These are phyloP conservation scores for Lordiphosa stackelbergi DNA, from an alignment of 1,140 invertebrate species.

Conservation along the genomic window DNA sequence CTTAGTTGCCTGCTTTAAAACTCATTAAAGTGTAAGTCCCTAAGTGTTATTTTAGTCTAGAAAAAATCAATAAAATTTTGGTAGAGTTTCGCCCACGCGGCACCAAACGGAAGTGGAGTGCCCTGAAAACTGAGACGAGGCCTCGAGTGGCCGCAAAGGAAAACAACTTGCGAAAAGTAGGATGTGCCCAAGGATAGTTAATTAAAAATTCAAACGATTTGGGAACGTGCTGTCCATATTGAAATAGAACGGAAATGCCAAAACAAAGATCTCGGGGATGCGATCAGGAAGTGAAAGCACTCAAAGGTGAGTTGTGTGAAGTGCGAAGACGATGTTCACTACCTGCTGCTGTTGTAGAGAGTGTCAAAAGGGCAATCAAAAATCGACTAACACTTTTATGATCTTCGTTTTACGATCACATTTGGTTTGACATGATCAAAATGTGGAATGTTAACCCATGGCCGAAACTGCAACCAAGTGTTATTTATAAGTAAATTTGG, in stretches of 20 bases:
- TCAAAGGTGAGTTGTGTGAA: conserved; percentile 13
- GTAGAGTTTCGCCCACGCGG: conserved; percentile 50
- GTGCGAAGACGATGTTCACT: conserved; percentile 39
- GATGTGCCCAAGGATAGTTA: conserved; percentile 55
- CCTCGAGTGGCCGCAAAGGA: conserved; percentile 22
- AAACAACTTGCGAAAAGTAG: conserved; percentile 54
- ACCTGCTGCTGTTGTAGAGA: conserved; percentile 34
- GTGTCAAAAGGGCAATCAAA: conserved; percentile 52
- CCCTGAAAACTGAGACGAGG: conserved; percentile 35
- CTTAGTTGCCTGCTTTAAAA: conserved; percentile 43
- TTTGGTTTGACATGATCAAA: conserved; percentile 15
- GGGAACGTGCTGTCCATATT: conserved; percentile 52
- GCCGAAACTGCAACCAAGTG: neutral
- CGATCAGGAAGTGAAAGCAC: conserved; percentile 42
- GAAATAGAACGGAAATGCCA: conserved; percentile 64
- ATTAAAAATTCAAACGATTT: conserved; percentile 41
- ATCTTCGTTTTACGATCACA: conserved; percentile 34
- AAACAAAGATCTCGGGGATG: conserved; percentile 24
- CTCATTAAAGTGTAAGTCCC: conserved; percentile 42
- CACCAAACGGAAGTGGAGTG: conserved; percentile 45
- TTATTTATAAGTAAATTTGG: conserved; percentile 20
- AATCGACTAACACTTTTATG: conserved; percentile 69
- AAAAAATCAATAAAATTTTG: conserved; percentile 34
- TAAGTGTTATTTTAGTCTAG: conserved; percentile 66
- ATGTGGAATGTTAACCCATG: conserved; percentile 23